Evolutionary conservation across 2,888 invertebrate genomes (phyloP), one percentile per base, ranked within the genome.

Genomic region (Ophion costatus): DNA sequence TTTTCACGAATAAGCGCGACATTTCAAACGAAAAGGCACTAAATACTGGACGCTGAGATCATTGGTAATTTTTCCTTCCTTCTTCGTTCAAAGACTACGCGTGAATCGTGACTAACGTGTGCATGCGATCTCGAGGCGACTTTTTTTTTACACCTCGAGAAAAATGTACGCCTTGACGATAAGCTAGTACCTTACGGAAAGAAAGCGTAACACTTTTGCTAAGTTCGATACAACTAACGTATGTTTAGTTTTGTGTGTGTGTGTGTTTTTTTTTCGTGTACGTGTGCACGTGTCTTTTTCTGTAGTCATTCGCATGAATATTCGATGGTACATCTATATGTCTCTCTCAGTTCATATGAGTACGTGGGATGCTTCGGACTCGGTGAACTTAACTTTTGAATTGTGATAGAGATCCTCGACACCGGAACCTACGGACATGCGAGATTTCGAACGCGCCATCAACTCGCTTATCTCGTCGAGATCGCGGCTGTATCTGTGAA

Each of bases 401-500:
- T 90, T 92, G 77, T 91, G 91, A 83, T 91, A 92, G 24, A 92
- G 87, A 87, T 93, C 93, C 84, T 93, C 93, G 73, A 93, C 90
- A 42, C 92, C 92, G 17, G 93, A 92, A 73, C 91, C 91, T 84
- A 92, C 85, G 11, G 93, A 93, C 90, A 93, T 90, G 3, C 93
- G 91, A 51, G 93, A 93, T 86, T 93, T 93, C 33, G 93, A 93
- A 42, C 92, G 91, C 66, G 91, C 89, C 90, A 93, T 90, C 61
- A 93, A 82, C 84, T 93, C 93, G 64, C 91, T 95, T 74, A 95
- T 93, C 67, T 95, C 95, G 87, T 95, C 95, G 38, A 95, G 91
- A 91, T 95, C 95, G 90, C 94, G 94, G 87, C 94, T 95, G 90
- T 95, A 95, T 88, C 95, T 95, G 82, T 78, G 38, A 22, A 22